Percentiles rank a stretch among this genome's conserved stretches.
Evolutionary conservation across 2,888 invertebrate genomes (phyloP).

Genomic region (Thyatira batis): DNA sequence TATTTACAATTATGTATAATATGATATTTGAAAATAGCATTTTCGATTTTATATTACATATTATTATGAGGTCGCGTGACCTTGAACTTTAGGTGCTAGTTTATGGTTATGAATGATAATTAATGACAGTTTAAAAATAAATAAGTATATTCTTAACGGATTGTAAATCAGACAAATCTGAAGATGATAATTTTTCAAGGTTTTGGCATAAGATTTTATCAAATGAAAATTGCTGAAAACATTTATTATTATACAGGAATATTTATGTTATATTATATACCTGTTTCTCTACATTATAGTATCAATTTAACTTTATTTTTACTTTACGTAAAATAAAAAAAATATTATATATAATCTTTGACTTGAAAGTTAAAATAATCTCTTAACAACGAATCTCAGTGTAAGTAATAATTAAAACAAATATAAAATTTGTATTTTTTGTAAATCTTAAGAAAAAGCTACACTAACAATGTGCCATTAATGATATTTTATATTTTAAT

Average conservation of each 20-base stretch:
- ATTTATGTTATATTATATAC: conserved; percentile 13
- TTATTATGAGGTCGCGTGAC: background rate
- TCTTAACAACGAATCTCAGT: conserved; percentile 28
- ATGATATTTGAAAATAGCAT: no score
- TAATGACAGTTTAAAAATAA: conserved; percentile 6
- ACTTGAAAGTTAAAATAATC: conserved; percentile 21
- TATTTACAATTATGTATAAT: no score
- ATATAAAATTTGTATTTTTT: conserved; percentile 27
- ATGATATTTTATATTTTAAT: conserved; percentile 43
- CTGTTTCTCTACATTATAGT: background rate
- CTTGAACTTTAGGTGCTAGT: conserved; percentile 2
- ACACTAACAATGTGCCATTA: conserved; percentile 70
- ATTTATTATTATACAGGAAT: no score
- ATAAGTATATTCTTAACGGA: no score
- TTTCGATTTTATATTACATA: conserved; percentile 9
- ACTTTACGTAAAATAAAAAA: no score
- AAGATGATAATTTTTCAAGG: no score
- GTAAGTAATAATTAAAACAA: conserved; percentile 12
- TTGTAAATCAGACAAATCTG: no score
- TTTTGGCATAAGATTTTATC: no score
- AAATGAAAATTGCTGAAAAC: conserved; percentile 6
- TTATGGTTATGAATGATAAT: conserved; percentile 11
- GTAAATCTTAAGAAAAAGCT: conserved; percentile 13
- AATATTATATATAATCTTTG: no score
- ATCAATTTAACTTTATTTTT: background rate